phyloP scores from a whole-genome alignment of 2,888 invertebrate species.

The Entomobrya multifasciata region DNA sequence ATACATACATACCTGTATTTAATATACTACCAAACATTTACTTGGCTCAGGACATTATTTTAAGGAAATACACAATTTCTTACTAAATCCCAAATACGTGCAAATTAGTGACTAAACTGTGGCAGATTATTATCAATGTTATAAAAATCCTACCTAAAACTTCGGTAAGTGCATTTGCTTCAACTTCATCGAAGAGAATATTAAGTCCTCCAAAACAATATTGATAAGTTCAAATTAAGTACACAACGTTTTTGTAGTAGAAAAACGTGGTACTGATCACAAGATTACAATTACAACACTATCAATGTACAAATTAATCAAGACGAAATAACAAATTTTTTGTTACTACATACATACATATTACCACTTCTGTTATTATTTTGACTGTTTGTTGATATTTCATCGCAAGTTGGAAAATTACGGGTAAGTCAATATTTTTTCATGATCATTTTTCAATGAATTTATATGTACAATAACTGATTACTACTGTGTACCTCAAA shows the following conservation, averaged over 20 bases:
- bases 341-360: background rate
- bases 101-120: background rate
- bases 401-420: background rate
- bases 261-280: background rate
- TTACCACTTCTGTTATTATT: background rate
- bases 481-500: no score
- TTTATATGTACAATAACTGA: background rate
- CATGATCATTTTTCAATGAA: background rate
- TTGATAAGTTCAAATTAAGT: conserved; percentile 5
- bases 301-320: background rate
- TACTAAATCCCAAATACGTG: background rate
- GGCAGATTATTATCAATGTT: no score
- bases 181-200: background rate
- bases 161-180: background rate
- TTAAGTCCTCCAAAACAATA: conserved; percentile 1
- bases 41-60: conserved; percentile 30
- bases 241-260: background rate
- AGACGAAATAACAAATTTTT: background rate
- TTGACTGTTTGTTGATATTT: background rate
- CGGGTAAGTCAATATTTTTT: background rate
- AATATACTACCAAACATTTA: conserved; percentile 21
- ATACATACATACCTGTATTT: background rate
- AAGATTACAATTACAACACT: background rate
- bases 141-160: background rate
- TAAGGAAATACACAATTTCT: background rate